Evolutionary conservation across 64 coral and sea anemone genomes (phyloP), one percentile per base, ranked within the genome.

Genomic region (Acropora yongei): DNA sequence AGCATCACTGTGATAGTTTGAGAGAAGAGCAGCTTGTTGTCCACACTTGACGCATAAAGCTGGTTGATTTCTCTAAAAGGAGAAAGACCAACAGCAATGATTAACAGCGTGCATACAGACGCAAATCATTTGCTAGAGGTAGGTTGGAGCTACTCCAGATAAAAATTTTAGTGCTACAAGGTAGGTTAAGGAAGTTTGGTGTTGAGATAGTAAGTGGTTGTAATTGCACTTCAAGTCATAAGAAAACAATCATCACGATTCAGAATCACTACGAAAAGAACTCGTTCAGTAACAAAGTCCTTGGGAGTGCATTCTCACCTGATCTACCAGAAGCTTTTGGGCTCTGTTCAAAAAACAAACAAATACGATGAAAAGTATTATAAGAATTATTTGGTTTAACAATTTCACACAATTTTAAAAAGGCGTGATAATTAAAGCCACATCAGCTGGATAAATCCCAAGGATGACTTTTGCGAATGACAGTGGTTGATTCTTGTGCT

Each of bases 41-140:
- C 92, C 95, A 94, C 95, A 97, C 14, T 97, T 97, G 41, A 97
- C 91, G 40, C 95, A 97, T 61, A 97, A 41, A 2, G 81, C 86
- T 44, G 95, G 88, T 50, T 94, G 89, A 17, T 77, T 86, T 17
- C 88, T 83, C 95, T 97, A 18, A 43, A 6, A 4, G 8, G 72
- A 57, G 17, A 81, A 81, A 6, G 1, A 13, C 3, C 58, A 58
- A 41, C 2, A 63, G 3, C 3, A 63, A 63, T 63, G 4, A 55
- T 55, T 55, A 60, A 57, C 50, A 80, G 17, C 30, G 57, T 5
- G 7, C n/a, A 57, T 20, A 7, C 9, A 11, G 57, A 30, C 5
- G 0, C 12, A 7, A 78, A 14, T 6, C 1, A 3, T 8, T 13
- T 79, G 19, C 8, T 18, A 50, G 30, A 30, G 30, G 30, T 30